phyloP scores from a whole-genome alignment of 2,113 vertebrate genomes.

The Sphyrna mokarran region DNA sequence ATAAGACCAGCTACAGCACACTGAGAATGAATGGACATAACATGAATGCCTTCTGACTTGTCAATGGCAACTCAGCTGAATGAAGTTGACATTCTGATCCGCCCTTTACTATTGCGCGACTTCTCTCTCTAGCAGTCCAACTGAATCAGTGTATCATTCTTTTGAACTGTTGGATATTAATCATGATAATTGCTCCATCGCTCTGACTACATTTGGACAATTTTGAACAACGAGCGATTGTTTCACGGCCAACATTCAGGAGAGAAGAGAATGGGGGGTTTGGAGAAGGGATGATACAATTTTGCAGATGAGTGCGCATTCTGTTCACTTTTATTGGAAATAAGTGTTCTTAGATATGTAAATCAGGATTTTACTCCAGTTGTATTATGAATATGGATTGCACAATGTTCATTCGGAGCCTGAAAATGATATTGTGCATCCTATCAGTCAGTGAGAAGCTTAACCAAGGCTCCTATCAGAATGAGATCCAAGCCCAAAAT shows the following conservation, averaged over 20 bases:
- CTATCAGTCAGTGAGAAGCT: neutral
- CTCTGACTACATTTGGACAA: neutral
- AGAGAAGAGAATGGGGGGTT: neutral
- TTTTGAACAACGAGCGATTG: neutral
- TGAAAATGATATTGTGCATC: neutral
- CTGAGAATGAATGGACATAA: neutral
- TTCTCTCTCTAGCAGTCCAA: neutral
- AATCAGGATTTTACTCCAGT: neutral
- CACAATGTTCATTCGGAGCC: neutral
- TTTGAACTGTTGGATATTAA: neutral
- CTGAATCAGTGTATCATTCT: neutral
- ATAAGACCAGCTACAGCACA: neutral
- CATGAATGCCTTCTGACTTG: neutral
- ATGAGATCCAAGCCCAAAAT: neutral
- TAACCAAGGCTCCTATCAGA: neutral
- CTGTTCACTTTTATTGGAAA: neutral
- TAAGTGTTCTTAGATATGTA: neutral
- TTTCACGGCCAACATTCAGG: neutral
- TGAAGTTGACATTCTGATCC: neutral
- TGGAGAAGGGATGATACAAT: neutral
- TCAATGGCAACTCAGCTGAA: neutral
- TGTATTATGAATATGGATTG: no score
- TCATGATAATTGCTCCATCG: neutral
- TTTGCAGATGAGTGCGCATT: neutral
- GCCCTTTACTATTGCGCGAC: neutral